phyloP scores from a whole-genome alignment of 2,888 invertebrate species.

The Trachelus troglodyta region DNA sequence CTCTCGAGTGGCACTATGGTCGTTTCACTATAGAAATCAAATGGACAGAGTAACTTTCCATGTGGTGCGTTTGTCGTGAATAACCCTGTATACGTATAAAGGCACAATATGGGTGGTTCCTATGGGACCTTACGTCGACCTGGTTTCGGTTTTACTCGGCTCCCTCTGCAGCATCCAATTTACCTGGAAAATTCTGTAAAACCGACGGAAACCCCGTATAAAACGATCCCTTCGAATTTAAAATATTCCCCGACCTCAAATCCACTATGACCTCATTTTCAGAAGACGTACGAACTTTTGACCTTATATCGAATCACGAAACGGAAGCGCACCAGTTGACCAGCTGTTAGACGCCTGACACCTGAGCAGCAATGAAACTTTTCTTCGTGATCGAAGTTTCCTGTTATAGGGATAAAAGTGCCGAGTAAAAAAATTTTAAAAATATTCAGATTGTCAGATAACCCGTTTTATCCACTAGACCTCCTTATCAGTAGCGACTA shows the following conservation, averaged over 20 bases:
- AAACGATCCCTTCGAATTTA: background rate
- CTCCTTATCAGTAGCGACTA: background rate
- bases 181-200: constrained; percentile 9
- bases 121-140: constrained; percentile 6
- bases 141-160: background rate
- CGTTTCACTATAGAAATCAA: too few species aligned
- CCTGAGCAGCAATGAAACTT: background rate
- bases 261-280: background rate
- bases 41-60: too few species aligned
- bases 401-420: background rate
- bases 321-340: background rate
- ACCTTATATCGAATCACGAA: background rate
- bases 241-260: background rate
- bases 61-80: too few species aligned
- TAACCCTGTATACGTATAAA: background rate
- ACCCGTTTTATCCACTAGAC: background rate
- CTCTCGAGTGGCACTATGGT: too few species aligned
- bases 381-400: background rate
- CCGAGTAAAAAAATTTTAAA: background rate
- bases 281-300: background rate
- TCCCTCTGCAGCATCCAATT: constrained; percentile 11
- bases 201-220: background rate
- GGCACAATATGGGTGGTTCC: constrained; percentile 8
- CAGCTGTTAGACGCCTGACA: background rate
- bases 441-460: background rate